phyloP scores from a whole-genome alignment of 2,113 vertebrate genomes.

The Otocyon megalotis region DNA sequence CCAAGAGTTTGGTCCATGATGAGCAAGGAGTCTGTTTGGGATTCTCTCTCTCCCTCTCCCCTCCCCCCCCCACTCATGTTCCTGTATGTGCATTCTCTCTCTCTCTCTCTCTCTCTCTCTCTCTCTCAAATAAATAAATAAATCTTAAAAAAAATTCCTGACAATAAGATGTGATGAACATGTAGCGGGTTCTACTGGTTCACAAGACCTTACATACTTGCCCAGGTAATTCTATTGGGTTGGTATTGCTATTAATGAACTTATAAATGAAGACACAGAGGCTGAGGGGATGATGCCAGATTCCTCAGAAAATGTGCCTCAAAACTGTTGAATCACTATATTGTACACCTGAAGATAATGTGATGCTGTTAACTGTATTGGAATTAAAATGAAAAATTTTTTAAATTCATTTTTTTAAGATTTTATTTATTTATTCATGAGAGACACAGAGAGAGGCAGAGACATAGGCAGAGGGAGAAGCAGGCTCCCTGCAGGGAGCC shows the following conservation, averaged over 20 bases:
- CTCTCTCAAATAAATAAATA: background rate
- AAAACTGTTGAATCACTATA: background rate
- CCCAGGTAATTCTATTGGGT: background rate
- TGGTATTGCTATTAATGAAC: background rate
- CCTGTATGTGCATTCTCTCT: background rate
- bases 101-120: background rate
- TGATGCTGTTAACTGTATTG: background rate
- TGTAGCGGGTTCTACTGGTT: background rate
- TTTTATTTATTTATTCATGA: no score
- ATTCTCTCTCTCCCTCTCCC: background rate
- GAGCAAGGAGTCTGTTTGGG: background rate
- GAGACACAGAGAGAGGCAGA: no score
- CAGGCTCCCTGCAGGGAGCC: no score
- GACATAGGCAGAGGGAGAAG: no score
- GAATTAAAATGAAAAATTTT: background rate
- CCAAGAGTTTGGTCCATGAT: background rate
- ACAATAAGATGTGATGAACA: background rate
- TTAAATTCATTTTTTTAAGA: background rate
- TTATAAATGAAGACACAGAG: background rate
- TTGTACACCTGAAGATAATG: background rate
- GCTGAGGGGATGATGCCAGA: background rate
- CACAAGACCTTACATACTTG: background rate
- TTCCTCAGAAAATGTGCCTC: background rate
- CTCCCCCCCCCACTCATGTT: background rate
- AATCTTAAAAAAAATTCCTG: background rate